Evolutionary conservation across 2,888 invertebrate species (phyloP).

Genomic region (Augochlorella aurata): DNA sequence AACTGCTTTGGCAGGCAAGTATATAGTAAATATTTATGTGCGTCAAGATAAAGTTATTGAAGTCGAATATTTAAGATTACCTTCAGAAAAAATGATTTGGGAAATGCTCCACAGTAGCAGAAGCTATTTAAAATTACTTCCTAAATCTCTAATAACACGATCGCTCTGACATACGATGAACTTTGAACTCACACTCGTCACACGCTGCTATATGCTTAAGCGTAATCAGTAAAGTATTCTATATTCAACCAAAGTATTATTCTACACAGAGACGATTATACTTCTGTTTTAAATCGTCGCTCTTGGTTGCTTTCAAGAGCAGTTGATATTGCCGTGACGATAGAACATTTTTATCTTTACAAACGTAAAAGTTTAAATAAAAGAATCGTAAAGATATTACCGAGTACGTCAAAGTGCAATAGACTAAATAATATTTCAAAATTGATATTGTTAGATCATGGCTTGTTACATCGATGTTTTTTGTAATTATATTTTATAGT

Average conservation of each 20-base stretch:
- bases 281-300: background rate
- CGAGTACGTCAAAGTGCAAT: background rate
- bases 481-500: background rate
- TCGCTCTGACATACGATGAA: constrained; percentile 19
- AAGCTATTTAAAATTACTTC: background rate
- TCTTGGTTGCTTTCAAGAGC: background rate
- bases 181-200: constrained; percentile 33
- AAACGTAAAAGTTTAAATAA: background rate
- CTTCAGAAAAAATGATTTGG: background rate
- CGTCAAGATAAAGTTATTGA: background rate
- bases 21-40: background rate
- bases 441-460: background rate
- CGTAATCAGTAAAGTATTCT: background rate
- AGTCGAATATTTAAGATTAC: background rate
- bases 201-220: background rate
- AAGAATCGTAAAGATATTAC: background rate
- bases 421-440: background rate
- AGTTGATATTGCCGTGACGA: background rate
- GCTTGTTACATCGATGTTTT: too few species aligned
- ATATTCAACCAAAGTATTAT: background rate
- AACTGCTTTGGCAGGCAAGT: background rate
- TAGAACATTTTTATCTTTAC: background rate
- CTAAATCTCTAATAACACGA: background rate
- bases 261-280: background rate
- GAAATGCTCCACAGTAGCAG: background rate